Base-by-base conservation (phyloP, 2,888 invertebrate species). In the Atethmia centrago region DNA sequence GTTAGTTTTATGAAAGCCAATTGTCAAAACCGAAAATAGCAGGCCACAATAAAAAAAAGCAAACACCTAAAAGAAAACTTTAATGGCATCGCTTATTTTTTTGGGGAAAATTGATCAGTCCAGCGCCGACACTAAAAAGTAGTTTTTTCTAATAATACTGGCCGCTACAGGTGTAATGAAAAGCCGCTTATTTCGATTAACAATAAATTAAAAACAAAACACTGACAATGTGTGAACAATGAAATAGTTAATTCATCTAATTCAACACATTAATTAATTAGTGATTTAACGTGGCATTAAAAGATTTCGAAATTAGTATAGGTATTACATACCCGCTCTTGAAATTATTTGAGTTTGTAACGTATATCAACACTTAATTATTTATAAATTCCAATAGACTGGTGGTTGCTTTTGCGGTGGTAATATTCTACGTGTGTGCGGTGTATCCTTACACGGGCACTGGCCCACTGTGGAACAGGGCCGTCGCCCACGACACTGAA, bases 401-500 rank as follows among this genome's bases (percentile, higher is more conserved):
- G 82, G 94, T 96, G n/a, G 96, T 97, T 19, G 96, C 96, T 0
- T 96, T 97, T 69, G 97, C 97, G 0, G 92, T 97, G 45, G 95
- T 97, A 1, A 93, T 97, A 76, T 97, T 97, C 88, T 97, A 96
- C 91, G 94, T 96, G 74, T 93, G 95, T 4, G 96, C 97, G 0
- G 90, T 97, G 42, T 96, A 95, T 64, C 96, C 97, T 2, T 94
- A 96, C 89, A 95, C 96, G 0, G 97, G 97, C 0, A 93, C 95
- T 3, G 97, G 97, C 0, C 97, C 97, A 0, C 87, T 97, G 25
- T 97, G 97, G 97, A 95, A 96, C 85, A 88, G 95, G 3, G 92
- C 96, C 1, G 92, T 97, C 14, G 93, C 94, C 0, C 91, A 87
- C 1, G 97, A 97, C 77, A 95, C 95, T 0, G 92, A 89, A 1